Base-by-base conservation (phyloP, 2,888 invertebrate genomes). In the Synergus itoensis region DNA sequence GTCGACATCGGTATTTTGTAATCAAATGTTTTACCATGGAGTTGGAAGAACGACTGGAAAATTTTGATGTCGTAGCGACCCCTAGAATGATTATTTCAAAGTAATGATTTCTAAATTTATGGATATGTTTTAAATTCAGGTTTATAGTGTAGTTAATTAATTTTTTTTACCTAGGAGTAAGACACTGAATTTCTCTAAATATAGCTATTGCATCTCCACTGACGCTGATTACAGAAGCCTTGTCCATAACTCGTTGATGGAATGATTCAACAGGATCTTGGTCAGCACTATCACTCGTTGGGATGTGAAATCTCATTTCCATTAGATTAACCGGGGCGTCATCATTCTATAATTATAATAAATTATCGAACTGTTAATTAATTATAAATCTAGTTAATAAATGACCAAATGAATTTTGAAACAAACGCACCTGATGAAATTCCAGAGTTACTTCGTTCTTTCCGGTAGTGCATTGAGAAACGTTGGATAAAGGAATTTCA, bases 1-100 rank as follows among this genome's bases (percentile, higher is more conserved):
- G 99, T 99, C 0, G 98, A 97, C 95, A 98, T 97, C 0, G 99
- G 99, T 87, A 99, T 99, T 93, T 99, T 99, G 94, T 99, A 99
- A 93, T 99, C 99, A 90, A 99, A 99, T 0, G 99, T 99, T 94
- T 99, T 99, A 89, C 98, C 98, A 90, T 98, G 98, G 81, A 98
- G 94, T 93, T 98, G 98, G 87, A 98, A 96, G 92, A 98, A 98
- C 0, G 97, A 94, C 76, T 97, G 96, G 92, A 97, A 99, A 81
- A 99, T 96, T 93, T 98, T 99, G 92, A 99, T 97, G 92, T 98
- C 98, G 91, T 99, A 99, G 85, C 98, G 97, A 94, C 99, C 99
- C 93, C 98, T 98, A 93, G 79, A 18, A 73, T 40, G n/a, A 53
- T 57, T 28, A 5, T 9, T 36, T 1, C 8, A 21, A 18, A 92